Evolutionary conservation across 2,797 vertebrate genomes (phyloP).

Genomic region (Falco columbarius): DNA sequence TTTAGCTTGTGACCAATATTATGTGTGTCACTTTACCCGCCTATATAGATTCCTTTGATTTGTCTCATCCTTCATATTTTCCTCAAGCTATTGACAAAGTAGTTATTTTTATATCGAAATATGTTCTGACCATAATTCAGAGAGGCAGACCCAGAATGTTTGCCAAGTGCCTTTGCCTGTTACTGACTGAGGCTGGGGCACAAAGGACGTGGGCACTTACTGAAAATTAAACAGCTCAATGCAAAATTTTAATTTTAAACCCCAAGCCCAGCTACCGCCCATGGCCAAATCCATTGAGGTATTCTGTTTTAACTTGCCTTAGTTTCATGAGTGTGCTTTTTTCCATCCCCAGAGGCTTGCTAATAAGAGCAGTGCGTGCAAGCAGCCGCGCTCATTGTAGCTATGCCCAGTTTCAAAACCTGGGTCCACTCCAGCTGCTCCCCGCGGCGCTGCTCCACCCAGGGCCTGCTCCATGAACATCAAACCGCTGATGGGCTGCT

Average conservation of each 20-base stretch:
- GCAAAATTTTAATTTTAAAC: not conserved
- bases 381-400: fast-evolving
- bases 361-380: not conserved
- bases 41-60: not conserved
- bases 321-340: not conserved
- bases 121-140: slow-evolving; percentile 10
- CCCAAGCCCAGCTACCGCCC: not conserved
- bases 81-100: not conserved
- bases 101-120: slow-evolving; percentile 25
- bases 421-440: not conserved
- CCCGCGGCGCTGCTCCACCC: not conserved
- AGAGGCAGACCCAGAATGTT: not conserved
- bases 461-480: not conserved
- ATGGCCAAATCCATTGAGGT: not conserved
- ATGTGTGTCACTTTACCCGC: not conserved
- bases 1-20: not conserved
- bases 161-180: not conserved
- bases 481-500: not conserved
- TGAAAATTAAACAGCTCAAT: not conserved
- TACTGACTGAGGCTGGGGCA: not conserved
- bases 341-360: not conserved
- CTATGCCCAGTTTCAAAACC: not conserved
- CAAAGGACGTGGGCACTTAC: not conserved
- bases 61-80: not conserved
- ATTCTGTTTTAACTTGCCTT: not conserved